Evolutionary conservation across 1,140 invertebrate genomes (phyloP).

Genomic region (Macrostomum lignano): DNA sequence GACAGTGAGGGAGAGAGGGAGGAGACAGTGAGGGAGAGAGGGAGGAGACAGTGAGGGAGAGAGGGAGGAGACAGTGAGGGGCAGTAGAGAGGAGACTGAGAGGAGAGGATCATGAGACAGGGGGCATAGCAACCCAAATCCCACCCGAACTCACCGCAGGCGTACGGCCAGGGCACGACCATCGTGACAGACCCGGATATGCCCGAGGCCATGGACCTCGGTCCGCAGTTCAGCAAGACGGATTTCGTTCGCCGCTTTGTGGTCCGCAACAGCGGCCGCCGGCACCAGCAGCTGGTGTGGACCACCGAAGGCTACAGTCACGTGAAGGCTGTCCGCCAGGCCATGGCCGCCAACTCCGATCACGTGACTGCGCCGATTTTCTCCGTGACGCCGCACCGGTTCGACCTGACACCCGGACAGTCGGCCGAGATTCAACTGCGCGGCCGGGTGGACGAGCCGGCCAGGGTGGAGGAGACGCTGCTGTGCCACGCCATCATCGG

Average conservation of each 20-base stretch:
- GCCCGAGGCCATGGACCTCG: slow-evolving; percentile 16
- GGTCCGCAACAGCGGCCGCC: slow-evolving; percentile 23
- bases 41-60: too few species aligned
- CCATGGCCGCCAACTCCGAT: background rate
- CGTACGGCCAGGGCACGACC: slow-evolving; percentile 22
- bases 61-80: too few species aligned
- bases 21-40: too few species aligned
- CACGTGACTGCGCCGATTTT: background rate
- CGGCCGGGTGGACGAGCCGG: slow-evolving; percentile 9
- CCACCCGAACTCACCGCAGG: too few species aligned
- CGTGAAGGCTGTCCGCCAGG: background rate
- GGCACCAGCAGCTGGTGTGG: slow-evolving; percentile 25
- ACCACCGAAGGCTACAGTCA: slow-evolving; percentile 3
- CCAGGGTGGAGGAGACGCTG: slow-evolving; percentile 16
- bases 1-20: too few species aligned
- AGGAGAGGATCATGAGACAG: too few species aligned
- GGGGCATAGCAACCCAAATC: too few species aligned
- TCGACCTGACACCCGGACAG: slow-evolving; percentile 1
- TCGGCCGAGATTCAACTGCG: background rate
- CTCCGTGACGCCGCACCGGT: slow-evolving; percentile 1
- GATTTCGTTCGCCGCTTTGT: slow-evolving; percentile 14
- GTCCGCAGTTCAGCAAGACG: slow-evolving; percentile 19
- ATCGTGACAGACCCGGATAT: slow-evolving; percentile 21
- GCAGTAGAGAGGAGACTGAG: too few species aligned
- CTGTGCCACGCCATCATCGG: slow-evolving; percentile 26